Conservation (phyloP, 2,888 invertebrate species). For the Drosophila hawaiiensis region DNA sequence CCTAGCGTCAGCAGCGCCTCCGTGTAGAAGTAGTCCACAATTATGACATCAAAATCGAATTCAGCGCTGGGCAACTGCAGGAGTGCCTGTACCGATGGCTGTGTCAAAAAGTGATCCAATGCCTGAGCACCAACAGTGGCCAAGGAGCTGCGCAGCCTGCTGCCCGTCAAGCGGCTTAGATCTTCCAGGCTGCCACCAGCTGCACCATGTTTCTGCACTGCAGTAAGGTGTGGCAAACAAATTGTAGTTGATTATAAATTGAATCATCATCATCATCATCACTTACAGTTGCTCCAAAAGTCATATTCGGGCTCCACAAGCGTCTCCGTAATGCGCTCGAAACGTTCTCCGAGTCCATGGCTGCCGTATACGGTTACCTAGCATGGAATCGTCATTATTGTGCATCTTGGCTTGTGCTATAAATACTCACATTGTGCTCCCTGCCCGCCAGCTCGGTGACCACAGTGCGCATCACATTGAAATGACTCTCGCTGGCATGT, state of each 20-base stretch:
- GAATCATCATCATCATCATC: neutral
- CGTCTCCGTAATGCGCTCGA: conserved; percentile 81
- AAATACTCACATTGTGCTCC: conserved; percentile 85
- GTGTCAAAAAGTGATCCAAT: conserved; percentile 79
- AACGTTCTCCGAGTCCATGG: conserved; percentile 82
- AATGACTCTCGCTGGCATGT: conserved; percentile 83
- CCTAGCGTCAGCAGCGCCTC: conserved; percentile 85
- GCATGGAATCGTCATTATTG: neutral
- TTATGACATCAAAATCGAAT: conserved; percentile 85
- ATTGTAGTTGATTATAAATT: neutral
- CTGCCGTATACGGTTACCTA: conserved; percentile 83
- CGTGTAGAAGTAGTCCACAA: conserved; percentile 85
- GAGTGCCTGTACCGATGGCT: conserved; percentile 62
- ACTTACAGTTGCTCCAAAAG: conserved; percentile 83
- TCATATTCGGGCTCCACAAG: conserved; percentile 78
- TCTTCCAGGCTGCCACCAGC: conserved; percentile 61
- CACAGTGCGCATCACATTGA: conserved; percentile 85
- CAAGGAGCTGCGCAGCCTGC: conserved; percentile 72
- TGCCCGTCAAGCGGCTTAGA: conserved; percentile 55
- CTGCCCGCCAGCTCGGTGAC: conserved; percentile 85
- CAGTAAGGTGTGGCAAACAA: neutral
- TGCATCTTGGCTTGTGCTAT: neutral
- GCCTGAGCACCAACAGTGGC: conserved; percentile 75
- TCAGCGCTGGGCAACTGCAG: conserved; percentile 75
- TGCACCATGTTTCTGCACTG: conserved; percentile 69